Evolutionary conservation across 92 coral and sea anemone genomes (phyloP).

Genomic region (Plumapathes pennacea): DNA sequence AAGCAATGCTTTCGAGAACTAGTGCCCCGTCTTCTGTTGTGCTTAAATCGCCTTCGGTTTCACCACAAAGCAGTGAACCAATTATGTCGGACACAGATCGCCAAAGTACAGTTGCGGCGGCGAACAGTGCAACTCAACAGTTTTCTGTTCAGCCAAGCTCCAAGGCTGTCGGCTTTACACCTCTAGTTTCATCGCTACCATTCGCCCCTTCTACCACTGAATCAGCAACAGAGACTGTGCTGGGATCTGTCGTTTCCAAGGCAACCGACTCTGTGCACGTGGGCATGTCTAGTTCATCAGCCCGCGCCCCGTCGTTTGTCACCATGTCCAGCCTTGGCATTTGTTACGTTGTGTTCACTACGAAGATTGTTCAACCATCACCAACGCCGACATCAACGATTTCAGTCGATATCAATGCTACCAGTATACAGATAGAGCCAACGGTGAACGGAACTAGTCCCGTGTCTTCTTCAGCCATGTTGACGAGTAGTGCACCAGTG

Average conservation of each 20-base stretch:
- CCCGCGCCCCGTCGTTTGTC: conserved; percentile 26
- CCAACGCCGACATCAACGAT: conserved; percentile 23
- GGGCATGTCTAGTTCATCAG: too few species aligned
- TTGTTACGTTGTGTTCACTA: conserved; percentile 73
- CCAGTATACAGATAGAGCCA: background rate
- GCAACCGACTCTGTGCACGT: too few species aligned
- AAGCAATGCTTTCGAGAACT: too few species aligned
- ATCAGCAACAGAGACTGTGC: conserved; percentile 1
- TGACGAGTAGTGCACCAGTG: too few species aligned
- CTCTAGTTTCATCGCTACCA: conserved; percentile 3
- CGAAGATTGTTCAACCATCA: conserved; percentile 51
- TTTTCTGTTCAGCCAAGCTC: background rate
- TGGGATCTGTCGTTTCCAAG: background rate
- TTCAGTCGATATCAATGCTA: conserved; percentile 10
- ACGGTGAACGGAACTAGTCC: conserved; percentile 4
- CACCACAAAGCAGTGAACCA: too few species aligned
- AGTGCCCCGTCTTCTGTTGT: background rate
- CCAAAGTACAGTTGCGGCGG: too few species aligned
- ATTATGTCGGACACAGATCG: too few species aligned
- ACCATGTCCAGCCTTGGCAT: conserved; percentile 86
- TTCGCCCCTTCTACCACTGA: background rate
- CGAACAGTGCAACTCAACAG: too few species aligned
- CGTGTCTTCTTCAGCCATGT: background rate
- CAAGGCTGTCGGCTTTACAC: conserved; percentile 2
- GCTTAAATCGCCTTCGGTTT: background rate